Conservation (phyloP, 2,113 vertebrate species). For the Dasyprocta punctata region DNA sequence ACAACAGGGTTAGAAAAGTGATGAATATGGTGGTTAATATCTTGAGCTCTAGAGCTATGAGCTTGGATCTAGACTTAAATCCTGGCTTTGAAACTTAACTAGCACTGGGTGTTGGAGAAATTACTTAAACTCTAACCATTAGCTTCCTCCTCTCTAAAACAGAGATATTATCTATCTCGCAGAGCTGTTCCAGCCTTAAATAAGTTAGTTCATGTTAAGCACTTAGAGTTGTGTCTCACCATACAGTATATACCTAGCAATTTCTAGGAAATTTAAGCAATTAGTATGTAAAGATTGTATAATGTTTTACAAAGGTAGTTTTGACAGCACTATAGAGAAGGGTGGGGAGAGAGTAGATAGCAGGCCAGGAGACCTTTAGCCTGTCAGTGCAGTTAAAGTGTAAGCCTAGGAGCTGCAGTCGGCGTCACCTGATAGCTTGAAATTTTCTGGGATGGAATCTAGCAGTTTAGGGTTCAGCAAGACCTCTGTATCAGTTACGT, state of each 20-base stretch:
- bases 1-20: background rate
- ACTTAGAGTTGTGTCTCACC: background rate
- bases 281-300: background rate
- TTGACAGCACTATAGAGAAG: background rate
- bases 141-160: background rate
- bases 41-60: background rate
- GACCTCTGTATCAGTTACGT: background rate
- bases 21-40: background rate
- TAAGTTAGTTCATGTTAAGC: conserved; percentile 7
- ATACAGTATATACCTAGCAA: background rate
- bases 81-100: background rate
- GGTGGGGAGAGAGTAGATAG: background rate
- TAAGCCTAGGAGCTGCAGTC: background rate
- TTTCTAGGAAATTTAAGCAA: conserved; percentile 6
- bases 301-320: background rate
- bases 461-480: background rate
- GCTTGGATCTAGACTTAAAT: background rate
- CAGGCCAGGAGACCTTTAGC: background rate
- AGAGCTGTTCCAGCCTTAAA: background rate
- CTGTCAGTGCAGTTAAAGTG: background rate
- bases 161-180: background rate
- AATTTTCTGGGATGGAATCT: background rate
- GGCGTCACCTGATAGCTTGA: background rate
- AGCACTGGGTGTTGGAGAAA: background rate
- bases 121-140: background rate